Conservation (phyloP, 1,140 invertebrate genomes). For the Hesperophylax magnus region DNA sequence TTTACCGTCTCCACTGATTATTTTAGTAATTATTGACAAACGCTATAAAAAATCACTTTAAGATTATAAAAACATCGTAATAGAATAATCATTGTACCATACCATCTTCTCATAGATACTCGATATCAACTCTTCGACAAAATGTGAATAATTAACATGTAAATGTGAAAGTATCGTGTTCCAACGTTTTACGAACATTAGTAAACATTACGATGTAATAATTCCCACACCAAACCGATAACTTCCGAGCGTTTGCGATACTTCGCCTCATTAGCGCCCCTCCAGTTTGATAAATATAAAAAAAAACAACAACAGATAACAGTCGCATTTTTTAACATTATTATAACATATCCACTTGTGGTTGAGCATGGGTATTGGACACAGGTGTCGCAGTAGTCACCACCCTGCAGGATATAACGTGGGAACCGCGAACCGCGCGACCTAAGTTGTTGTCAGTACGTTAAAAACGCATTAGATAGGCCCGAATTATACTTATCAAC, state of each 20-base stretch:
- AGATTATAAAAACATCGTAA: too few species aligned
- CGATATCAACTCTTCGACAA: too few species aligned
- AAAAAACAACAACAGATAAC: neutral
- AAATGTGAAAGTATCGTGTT: neutral
- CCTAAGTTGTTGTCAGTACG: neutral
- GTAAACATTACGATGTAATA: neutral
- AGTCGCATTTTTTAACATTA: neutral
- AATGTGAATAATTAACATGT: neutral
- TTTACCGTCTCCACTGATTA: too few species aligned
- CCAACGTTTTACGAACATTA: neutral
- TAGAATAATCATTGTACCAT: too few species aligned
- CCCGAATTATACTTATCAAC: neutral
- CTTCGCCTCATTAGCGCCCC: conserved; percentile 20
- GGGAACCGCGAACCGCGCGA: conserved; percentile 21
- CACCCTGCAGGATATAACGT: neutral
- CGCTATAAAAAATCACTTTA: too few species aligned
- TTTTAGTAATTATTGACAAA: too few species aligned
- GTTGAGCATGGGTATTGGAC: neutral
- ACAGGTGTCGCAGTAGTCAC: conserved; percentile 7
- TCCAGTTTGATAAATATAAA: neutral
- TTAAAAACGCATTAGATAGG: conserved; percentile 42
- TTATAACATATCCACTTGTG: neutral
- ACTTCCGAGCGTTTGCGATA: neutral
- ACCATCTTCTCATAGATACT: too few species aligned
- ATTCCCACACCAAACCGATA: conserved; percentile 20